phyloP scores from a whole-genome alignment of 2,888 invertebrate species.

The Caenorhabditis angaria region DNA sequence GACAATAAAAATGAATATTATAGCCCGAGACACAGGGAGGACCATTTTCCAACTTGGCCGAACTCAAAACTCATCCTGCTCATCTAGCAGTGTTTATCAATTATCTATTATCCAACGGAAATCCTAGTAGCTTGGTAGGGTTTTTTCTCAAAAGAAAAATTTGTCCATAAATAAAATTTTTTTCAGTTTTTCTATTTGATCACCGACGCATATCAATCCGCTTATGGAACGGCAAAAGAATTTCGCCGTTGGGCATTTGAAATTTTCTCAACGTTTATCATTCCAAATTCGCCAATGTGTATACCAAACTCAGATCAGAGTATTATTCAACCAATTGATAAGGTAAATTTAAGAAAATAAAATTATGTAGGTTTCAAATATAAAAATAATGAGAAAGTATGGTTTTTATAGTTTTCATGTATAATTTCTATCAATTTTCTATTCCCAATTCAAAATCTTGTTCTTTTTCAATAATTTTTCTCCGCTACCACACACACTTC shows the following conservation, averaged over 20 bases:
- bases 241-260: slow-evolving; percentile 98
- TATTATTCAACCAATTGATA: slow-evolving; percentile 68
- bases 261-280: slow-evolving; percentile 71
- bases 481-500: too few species aligned
- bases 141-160: neutral
- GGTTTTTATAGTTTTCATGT: too few species aligned
- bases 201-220: slow-evolving; percentile 84
- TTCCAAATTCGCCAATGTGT: slow-evolving; percentile 70
- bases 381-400: slow-evolving; percentile 1
- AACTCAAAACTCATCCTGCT: slow-evolving; percentile 85
- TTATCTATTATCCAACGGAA: slow-evolving; percentile 85
- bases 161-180: neutral
- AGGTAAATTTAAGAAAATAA: slow-evolving; percentile 28
- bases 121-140: slow-evolving; percentile 81
- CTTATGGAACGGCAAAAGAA: slow-evolving; percentile 82
- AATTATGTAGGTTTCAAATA: neutral
- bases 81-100: slow-evolving; percentile 94
- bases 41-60: slow-evolving; percentile 85
- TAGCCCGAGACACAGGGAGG: slow-evolving; percentile 84
- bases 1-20: slow-evolving; percentile 45
- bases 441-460: too few species aligned
- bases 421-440: too few species aligned
- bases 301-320: slow-evolving; percentile 67
- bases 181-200: slow-evolving; percentile 82
- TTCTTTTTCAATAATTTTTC: too few species aligned